These are phyloP conservation scores for Harpalus rufipes DNA, from an alignment of 2,888 invertebrate species.

Conservation along the genomic window DNA sequence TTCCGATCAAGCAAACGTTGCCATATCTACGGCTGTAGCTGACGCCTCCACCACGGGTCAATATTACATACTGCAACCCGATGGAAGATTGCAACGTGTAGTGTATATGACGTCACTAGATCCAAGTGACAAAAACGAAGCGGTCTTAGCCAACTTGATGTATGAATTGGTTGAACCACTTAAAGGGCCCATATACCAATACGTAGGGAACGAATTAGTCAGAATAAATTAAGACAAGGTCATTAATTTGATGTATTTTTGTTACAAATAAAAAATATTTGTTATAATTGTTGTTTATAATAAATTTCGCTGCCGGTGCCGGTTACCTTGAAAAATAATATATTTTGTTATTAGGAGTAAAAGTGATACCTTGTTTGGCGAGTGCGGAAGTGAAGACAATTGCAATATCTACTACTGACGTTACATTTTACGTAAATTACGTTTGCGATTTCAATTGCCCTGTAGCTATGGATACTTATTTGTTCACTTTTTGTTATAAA, in stretches of 20 bases:
- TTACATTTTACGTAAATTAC: no score
- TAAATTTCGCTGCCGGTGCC: no score
- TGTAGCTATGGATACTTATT: no score
- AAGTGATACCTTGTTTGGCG: no score
- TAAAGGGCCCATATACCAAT: constrained; percentile 75
- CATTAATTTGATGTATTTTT: no score
- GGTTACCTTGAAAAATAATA: no score
- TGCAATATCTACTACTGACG: no score
- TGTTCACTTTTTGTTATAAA: no score
- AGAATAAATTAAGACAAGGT: constrained; percentile 70
- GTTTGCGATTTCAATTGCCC: no score
- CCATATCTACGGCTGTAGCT: constrained; percentile 70
- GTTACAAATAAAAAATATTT: constrained; percentile 6
- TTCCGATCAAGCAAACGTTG: constrained; percentile 68
- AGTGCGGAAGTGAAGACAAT: no score
- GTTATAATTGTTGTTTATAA: constrained; percentile 4
- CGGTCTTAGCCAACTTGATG: constrained; percentile 75
- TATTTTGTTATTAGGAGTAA: no score
- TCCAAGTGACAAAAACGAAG: constrained; percentile 72
- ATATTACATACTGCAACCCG: constrained; percentile 75
- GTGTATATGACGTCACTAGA: constrained; percentile 74
- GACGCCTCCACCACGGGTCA: constrained; percentile 73
- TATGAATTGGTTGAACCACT: constrained; percentile 74
- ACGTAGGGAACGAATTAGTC: constrained; percentile 75
- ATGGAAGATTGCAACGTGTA: constrained; percentile 75